Evolutionary conservation across 2,113 vertebrate species (phyloP).

Genomic region (Corapipo altera): DNA sequence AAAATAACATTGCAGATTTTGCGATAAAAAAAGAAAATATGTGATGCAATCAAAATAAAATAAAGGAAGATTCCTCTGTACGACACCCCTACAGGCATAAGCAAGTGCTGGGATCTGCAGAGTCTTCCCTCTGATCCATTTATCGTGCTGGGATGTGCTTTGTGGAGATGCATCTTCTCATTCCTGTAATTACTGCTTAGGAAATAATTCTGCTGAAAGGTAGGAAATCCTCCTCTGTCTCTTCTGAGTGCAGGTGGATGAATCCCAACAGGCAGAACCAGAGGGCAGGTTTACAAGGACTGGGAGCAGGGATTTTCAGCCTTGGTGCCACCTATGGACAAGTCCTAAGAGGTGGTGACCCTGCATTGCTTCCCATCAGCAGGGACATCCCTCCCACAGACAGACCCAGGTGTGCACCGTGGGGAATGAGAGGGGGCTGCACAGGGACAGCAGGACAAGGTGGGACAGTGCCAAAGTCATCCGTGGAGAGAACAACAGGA

Average conservation of each 20-base stretch:
- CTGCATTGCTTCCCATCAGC: background rate
- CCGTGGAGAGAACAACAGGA: background rate
- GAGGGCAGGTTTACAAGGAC: background rate
- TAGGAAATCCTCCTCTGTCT: background rate
- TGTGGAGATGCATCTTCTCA: background rate
- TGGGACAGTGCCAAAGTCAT: background rate
- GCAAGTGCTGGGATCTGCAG: background rate
- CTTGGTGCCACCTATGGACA: rapidly evolving
- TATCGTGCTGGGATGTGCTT: rapidly evolving
- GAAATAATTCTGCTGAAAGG: background rate
- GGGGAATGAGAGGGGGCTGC: rapidly evolving
- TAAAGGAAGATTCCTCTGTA: background rate
- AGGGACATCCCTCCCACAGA: background rate
- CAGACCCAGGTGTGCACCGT: background rate
- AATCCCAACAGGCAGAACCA: background rate
- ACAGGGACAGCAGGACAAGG: background rate
- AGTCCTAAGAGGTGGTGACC: rapidly evolving
- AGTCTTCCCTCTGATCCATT: background rate
- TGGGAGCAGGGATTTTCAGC: background rate
- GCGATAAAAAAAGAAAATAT: background rate
- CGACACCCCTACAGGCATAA: background rate
- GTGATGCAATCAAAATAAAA: background rate
- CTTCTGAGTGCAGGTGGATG: background rate
- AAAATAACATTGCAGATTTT: background rate
- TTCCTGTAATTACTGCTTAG: background rate